Base-by-base conservation (phyloP, 2,888 invertebrate species). In the Lasioglossum pauxillum region DNA sequence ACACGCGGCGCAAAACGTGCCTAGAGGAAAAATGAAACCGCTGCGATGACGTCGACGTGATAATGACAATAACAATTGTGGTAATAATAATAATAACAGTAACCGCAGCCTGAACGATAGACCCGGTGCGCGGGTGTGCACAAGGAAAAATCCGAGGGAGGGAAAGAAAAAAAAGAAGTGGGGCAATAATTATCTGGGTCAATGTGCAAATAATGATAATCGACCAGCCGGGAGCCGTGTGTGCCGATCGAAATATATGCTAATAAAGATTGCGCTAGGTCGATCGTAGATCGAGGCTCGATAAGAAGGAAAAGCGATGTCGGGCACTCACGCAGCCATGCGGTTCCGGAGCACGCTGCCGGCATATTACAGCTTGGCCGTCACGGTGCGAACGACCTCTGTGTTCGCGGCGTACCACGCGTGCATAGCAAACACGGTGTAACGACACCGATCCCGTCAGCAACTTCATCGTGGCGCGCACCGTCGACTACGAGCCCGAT, bases 311-410 rank as follows among this genome's bases (percentile, higher is more conserved):
- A 46, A 74, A 78, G 75, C 71, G 84, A 86, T 57, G 75, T 80
- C 84, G 83, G 83, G 76, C 46, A 76, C 73, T 78, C 83, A 64
- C 77, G 76, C 80, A 90, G 82, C 85, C 84, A 88, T 90, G 88
- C 86, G 88, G 84, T 82, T 86, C 80, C 78, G 75, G 75, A 76
- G 78, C 87, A 78, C 71, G 83, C 83, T 78, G 83, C 82, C 84
- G 83, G 80, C 72, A 41, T 78, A 82, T 89, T 84, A 82, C 72
- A 75, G 75, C 80, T 80, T 76, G 78, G 77, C 57, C 86, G 81
- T 87, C 80, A 87, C 85, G 83, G 87, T 89, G 90, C 89, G 90
- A 91, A 91, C 85, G 90, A 90, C 91, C 91, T 91, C 88, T 80
- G 46, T 57, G 49, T 31, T 82, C 78, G 74, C 60, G 38, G 69